Base-by-base conservation (phyloP, 2,888 invertebrate species). In the Ischnus inquisitorius region DNA sequence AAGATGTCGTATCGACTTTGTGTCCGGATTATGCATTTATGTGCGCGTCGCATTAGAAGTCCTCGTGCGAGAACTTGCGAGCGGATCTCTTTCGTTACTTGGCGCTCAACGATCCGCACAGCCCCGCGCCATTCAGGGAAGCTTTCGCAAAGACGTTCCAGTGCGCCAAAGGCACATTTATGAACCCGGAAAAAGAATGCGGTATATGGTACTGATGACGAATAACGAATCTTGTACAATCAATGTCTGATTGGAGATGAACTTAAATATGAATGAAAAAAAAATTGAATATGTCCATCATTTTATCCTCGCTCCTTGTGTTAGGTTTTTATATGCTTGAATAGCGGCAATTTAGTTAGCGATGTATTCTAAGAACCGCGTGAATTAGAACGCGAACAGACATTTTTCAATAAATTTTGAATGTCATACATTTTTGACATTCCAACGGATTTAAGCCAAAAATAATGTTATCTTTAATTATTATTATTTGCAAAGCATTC, bases 181-280 rank as follows among this genome's bases (percentile, higher is more conserved):
- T 96, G 96, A 96, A 96, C 93, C 96, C 96, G 0, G 91, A 92
- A 86, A 94, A 95, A 86, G 96, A 95, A 93, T 96, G 96, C 89
- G 93, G 95, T 43, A 91, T 96, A 88, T 96, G 96, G 96, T 95
- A 93, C 93, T 84, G 25, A 76, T 22, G 60, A 14, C 65, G 1
- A 10, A 19, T n/a, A 3, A 62, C 8, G 12, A 22, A 19, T 22
- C 0, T 22, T 1, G 5, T 57, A 3, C 22, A 12, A 57, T 12
- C 19, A 25, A 1, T 19, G 8, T 19, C 3, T 46, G 10, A n/a
- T 14, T n/a, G 3, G 12, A 46, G 12, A 60, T 25, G 8, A 34
- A 34, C 8, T 34, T 6, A 34, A 3, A 34, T 6, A 34, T 1
- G 8, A 60, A 14, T 28, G 14, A 39, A 64, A 64, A n/a, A n/a